A percentile compares a stretch with the other conserved stretches of the same genome.
These are phyloP conservation scores for Ischnura elegans DNA, from an alignment of 2,888 invertebrate genomes.

Conservation along the genomic window DNA sequence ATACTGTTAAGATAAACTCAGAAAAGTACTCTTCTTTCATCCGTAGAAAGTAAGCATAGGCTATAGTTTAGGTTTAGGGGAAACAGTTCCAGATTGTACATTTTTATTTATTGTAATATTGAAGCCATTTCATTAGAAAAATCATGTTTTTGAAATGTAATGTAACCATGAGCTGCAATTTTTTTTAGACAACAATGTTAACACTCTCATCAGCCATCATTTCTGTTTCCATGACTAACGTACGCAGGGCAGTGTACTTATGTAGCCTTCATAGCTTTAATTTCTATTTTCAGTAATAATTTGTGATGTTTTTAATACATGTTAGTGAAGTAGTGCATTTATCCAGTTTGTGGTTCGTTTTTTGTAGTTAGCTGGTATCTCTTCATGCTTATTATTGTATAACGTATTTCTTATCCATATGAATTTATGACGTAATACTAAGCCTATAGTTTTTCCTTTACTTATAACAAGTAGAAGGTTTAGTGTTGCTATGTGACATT, in stretches of 20 bases:
- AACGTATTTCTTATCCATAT: not conserved
- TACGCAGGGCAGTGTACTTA: not conserved
- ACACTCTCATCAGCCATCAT: not conserved
- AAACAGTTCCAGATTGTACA: not conserved
- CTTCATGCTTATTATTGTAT: constrained; percentile 55
- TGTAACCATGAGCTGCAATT: not conserved
- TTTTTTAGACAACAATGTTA: not conserved
- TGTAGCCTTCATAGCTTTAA: constrained; percentile 11
- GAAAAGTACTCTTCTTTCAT: not conserved
- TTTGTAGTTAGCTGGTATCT: constrained; percentile 49
- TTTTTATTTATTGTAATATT: not conserved
- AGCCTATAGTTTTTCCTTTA: constrained; percentile 43
- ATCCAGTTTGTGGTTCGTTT: constrained; percentile 19
- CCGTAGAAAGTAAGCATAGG: not conserved
- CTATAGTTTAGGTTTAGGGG: not conserved
- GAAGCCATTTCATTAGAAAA: not conserved
- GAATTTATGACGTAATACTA: constrained; percentile 21
- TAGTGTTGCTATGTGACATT: constrained; percentile 34
- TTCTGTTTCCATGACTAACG: not conserved
- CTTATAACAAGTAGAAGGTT: constrained; percentile 16
- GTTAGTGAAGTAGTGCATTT: constrained; percentile 50
- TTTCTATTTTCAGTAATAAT: not conserved
- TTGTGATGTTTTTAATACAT: constrained; percentile 32
- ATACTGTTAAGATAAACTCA: not conserved
- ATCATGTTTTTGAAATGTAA: too few species aligned